Base-by-base conservation (phyloP, 1,140 invertebrate species). In the Drosophila carrolli region DNA sequence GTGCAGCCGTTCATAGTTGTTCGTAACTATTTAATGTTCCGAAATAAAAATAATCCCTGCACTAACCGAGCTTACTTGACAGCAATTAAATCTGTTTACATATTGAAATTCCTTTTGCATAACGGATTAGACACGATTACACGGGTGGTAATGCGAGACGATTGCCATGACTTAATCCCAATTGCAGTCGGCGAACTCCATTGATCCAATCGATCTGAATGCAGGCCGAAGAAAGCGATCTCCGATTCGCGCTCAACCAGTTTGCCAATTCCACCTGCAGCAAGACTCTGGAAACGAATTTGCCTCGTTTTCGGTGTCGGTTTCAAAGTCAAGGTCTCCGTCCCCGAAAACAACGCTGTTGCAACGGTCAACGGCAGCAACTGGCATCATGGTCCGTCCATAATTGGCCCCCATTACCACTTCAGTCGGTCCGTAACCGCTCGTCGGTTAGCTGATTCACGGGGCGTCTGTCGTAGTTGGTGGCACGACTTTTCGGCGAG, bases 261-360 rank as follows among this genome's bases (percentile, higher is more conserved):
- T 82, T 86, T 70, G 50, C 16, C 40, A 68, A 60, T 77, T 77
- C 62, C 74, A 55, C 55, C 67, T 51, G 54, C 44, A 29, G 29
- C 41, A 14, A 3, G 14, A 9, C 10, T 10, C 7, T 32, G 29
- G 7, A 32, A 8, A 4, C 7, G 29, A 8, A 32, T 32, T 14
- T n/a, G 29, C 37, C 19, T 56, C 19, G 14, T 10, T 41, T n/a
- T 56, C 5, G 44, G 19, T 46, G 53, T 58, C 53, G 38, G 9
- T 63, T 75, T 88, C 83, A 86, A 86, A 86, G 83, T 86, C 83
- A 86, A 86, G 83, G 83, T 80, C 79, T 88, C 48, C 48, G 27
- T 43, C 19, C 56, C 59, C 38, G 7, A 38, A 47, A 10, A 27
- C 16, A 7, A 40, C 23, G 16, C 53, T 23, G 46, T 35, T 59